Evolutionary conservation across 2,113 vertebrate species (phyloP).

Genomic region (Rhinogobius similis): DNA sequence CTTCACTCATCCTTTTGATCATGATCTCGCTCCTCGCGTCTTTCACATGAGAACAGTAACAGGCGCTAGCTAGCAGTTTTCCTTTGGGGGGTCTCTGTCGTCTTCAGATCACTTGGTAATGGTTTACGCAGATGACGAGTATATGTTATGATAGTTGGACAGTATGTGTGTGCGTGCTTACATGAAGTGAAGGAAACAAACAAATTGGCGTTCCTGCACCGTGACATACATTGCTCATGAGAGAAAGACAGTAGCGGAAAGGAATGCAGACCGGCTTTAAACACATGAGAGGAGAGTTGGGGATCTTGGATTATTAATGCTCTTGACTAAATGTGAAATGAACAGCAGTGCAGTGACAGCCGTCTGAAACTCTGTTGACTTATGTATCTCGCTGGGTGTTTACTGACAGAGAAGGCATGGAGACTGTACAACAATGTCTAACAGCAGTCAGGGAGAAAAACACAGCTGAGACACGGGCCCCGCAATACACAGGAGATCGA

Average conservation of each 20-base stretch:
- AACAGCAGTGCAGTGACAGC: not conserved
- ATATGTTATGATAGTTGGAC: no score
- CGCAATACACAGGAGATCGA: not conserved
- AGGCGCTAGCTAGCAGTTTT: slow-evolving; percentile 9
- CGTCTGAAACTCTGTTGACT: slow-evolving; percentile 6
- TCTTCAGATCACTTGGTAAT: slow-evolving; percentile 9
- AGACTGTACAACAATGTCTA: slow-evolving; percentile 19
- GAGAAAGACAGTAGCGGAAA: not conserved
- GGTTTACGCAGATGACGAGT: not conserved
- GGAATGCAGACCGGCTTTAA: not conserved
- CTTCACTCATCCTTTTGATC: slow-evolving; percentile 6
- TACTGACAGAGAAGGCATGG: slow-evolving; percentile 43
- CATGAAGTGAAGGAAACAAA: slow-evolving; percentile 4
- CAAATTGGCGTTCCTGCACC: not conserved
- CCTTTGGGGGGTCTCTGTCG: not conserved
- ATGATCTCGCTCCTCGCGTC: slow-evolving; percentile 22
- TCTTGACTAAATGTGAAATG: slow-evolving; percentile 6
- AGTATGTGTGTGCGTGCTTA: not conserved
- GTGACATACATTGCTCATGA: not conserved
- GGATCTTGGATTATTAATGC: slow-evolving; percentile 39
- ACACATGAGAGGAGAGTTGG: slow-evolving; percentile 1
- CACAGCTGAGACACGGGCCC: not conserved
- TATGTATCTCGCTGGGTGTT: slow-evolving; percentile 23
- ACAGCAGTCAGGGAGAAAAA: slow-evolving; percentile 1
- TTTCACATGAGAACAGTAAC: slow-evolving; percentile 32